Base-by-base conservation (phyloP, 1,140 invertebrate genomes). In the Tetranychus urticae region DNA sequence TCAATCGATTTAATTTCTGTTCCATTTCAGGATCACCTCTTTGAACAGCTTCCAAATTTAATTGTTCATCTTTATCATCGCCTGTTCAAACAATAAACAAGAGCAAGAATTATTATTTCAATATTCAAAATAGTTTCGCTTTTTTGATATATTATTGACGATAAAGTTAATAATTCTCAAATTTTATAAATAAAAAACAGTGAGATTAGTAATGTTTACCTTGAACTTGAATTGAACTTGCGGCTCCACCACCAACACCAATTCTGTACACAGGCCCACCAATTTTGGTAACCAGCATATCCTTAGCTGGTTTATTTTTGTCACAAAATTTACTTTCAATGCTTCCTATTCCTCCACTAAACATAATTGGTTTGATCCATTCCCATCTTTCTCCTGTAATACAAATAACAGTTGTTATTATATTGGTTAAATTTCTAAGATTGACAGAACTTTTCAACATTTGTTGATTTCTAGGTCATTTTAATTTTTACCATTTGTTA, bases 291-390 rank as follows among this genome's bases (percentile, higher is more conserved):
- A 97, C 80, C 68, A 84, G 74, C 79, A 88, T 87, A 35, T 82
- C 82, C 80, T 78, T 77, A 68, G 80, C 71, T 6, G 87, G 80
- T 56, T 73, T 68, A 13, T 80, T 69, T 75, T 93, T 93, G 31
- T 80, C 73, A 12, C 83, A 79, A 80, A 86, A 82, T 56, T 73
- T 70, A n/a, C 79, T 79, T 67, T 89, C 83, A 75, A 97, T 83
- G 12, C 82, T 83, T 6, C 93, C 92, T 63, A 97, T 80, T 47
- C 93, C 93, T 60, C 87, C 92, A 69, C 87, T 93, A 66, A 97
- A 97, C 92, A 98, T 96, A 61, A 98, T 97, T 0, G 93, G 92
- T 70, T 98, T 98, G 0, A 97, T 83, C 77, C 85, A 98, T 73
- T 97, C 93, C 61, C 86, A 77, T 58, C 91, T 74, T 64, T 82